Conservation (phyloP, 2,888 invertebrate species). For the Tryphoninae sp. region DNA sequence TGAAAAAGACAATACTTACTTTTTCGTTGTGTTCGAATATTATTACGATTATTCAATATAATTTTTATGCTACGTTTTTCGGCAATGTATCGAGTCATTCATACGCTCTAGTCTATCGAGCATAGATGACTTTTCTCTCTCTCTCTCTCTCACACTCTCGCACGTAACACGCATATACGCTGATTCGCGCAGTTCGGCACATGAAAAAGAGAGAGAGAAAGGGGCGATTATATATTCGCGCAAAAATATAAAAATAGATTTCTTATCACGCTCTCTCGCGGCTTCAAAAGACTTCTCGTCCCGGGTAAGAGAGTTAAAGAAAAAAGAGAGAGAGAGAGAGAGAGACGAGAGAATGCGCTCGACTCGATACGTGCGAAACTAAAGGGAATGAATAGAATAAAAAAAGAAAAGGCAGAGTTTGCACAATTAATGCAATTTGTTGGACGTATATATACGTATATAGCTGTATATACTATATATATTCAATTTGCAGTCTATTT, state of each 20-base stretch:
- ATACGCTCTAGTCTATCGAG: background rate
- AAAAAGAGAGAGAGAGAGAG: background rate
- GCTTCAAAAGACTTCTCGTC: slow-evolving; percentile 44
- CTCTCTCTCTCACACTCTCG: background rate
- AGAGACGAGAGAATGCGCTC: slow-evolving; percentile 26
- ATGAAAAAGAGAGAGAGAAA: slow-evolving; percentile 15
- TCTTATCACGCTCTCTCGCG: slow-evolving; percentile 47
- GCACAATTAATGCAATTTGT: slow-evolving; percentile 45
- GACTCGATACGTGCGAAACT: background rate
- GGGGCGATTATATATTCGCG: slow-evolving; percentile 39
- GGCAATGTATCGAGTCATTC: slow-evolving; percentile 16
- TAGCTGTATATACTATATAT: slow-evolving; percentile 3
- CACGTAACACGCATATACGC: no score
- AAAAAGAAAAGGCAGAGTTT: slow-evolving; percentile 19
- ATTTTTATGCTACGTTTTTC: slow-evolving; percentile 24
- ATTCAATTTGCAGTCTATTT: slow-evolving; percentile 51
- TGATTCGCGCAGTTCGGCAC: no score
- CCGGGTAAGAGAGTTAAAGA: slow-evolving; percentile 4
- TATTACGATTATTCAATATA: background rate
- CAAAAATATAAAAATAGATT: slow-evolving; percentile 51
- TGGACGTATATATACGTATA: background rate
- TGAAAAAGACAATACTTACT: no score
- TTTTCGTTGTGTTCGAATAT: background rate
- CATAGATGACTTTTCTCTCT: slow-evolving; percentile 21
- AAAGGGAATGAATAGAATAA: slow-evolving; percentile 15